These are phyloP conservation scores for Onychomys arenicola DNA, from an alignment of 2,797 vertebrate species.

Conservation along the genomic window DNA sequence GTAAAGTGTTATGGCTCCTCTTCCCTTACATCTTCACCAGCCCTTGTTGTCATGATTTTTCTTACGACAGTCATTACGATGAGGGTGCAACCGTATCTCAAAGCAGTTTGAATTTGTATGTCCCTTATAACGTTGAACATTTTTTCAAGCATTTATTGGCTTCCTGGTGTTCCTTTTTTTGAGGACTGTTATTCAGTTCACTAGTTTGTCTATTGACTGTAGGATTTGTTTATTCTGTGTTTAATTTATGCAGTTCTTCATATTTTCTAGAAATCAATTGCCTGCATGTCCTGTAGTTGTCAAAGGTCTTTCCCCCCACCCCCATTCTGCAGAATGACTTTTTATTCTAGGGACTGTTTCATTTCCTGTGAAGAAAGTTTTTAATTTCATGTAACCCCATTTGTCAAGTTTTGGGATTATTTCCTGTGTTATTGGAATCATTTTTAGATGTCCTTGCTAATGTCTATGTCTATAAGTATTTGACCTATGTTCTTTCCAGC, in stretches of 20 bases:
- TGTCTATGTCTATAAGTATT: background rate
- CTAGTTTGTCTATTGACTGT: background rate
- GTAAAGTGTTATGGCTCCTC: background rate
- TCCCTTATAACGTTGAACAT: background rate
- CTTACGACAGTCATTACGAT: background rate
- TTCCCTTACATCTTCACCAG: background rate
- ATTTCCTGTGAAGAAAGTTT: background rate
- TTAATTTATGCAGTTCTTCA: background rate
- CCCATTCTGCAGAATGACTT: background rate
- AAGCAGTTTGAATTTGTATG: background rate
- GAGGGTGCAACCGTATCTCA: background rate
- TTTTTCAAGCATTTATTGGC: background rate
- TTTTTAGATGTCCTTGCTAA: background rate
- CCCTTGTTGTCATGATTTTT: no score
- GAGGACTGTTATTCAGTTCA: background rate
- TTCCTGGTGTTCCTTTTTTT: background rate
- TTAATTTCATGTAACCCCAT: background rate
- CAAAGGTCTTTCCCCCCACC: accelerated
- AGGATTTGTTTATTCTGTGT: background rate
- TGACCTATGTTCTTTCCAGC: background rate
- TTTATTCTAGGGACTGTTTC: background rate
- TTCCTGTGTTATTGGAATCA: background rate
- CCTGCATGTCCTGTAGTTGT: background rate
- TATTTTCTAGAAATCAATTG: background rate
- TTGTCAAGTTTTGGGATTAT: background rate